phyloP scores from a whole-genome alignment of 2,888 invertebrate species.

The Pyralis farinalis region DNA sequence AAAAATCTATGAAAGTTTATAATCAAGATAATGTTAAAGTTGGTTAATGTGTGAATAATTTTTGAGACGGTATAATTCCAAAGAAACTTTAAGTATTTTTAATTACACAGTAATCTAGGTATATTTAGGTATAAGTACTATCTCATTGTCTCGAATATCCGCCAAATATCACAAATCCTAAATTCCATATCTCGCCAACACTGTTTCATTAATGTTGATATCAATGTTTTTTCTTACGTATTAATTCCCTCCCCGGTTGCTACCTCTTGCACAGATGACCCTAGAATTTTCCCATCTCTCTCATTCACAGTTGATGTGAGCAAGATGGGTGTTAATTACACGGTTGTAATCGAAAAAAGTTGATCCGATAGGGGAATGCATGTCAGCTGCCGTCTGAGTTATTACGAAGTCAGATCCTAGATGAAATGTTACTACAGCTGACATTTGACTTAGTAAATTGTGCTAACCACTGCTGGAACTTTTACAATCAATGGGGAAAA shows the following conservation, averaged over 20 bases:
- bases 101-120: no score
- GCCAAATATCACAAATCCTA: no score
- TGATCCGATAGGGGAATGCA: constrained; percentile 7
- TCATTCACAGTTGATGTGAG: not conserved
- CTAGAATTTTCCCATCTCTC: constrained; percentile 1
- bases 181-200: not conserved
- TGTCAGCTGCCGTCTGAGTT: constrained; percentile 2
- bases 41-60: no score
- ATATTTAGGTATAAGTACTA: no score
- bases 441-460: not conserved
- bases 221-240: constrained; percentile 5
- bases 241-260: constrained; percentile 3
- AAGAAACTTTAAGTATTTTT: no score
- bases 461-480: no score
- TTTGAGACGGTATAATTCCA: no score
- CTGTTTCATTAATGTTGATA: no score
- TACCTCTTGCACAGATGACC: constrained; percentile 4
- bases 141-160: no score
- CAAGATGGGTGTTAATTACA: constrained; percentile 7
- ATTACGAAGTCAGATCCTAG: not conserved
- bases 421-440: not conserved
- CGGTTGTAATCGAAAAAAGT: constrained; percentile 10
- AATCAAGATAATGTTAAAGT: no score
- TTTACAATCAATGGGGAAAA: no score
- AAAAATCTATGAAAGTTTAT: no score